A percentile compares a stretch with the other conserved stretches of the same genome.
Conservation (phyloP, 1,140 invertebrate species). For the Glomeris maerens region DNA sequence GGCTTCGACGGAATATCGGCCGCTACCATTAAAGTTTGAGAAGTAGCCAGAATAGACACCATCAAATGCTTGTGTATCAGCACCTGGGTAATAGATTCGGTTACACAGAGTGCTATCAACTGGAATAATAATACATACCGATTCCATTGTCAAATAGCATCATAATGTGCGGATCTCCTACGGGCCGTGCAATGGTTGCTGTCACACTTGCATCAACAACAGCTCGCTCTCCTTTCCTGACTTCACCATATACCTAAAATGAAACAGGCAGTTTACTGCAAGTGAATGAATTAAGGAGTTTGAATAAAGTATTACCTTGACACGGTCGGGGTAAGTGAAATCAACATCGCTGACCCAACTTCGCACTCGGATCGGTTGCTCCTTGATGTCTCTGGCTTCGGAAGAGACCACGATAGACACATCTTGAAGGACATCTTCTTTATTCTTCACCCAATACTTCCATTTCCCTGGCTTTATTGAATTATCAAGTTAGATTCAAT, state of each 20-base stretch:
- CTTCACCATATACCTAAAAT: slow-evolving; percentile 10
- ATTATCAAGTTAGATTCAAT: background rate
- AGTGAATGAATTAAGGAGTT: background rate
- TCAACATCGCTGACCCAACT: slow-evolving; percentile 9
- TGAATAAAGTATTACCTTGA: slow-evolving; percentile 4
- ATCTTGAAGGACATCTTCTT: background rate
- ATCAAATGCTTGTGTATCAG: slow-evolving; percentile 6
- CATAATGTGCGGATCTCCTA: slow-evolving; percentile 6
- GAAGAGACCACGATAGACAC: slow-evolving; percentile 1
- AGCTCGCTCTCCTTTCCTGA: slow-evolving; percentile 11
- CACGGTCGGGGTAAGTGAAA: slow-evolving; percentile 7
- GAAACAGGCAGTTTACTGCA: background rate
- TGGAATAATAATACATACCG: background rate
- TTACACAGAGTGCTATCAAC: background rate
- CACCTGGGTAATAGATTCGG: slow-evolving; percentile 3
- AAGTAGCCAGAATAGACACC: slow-evolving; percentile 12
- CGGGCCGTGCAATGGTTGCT: slow-evolving; percentile 3
- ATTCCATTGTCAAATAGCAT: slow-evolving; percentile 11
- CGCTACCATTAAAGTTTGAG: slow-evolving; percentile 10
- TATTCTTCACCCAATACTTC: slow-evolving; percentile 5
- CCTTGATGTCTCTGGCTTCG: slow-evolving; percentile 2
- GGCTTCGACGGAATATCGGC: slow-evolving; percentile 11
- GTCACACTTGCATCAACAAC: slow-evolving; percentile 7
- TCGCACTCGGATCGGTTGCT: slow-evolving; percentile 11
- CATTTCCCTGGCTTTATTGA: slow-evolving; percentile 6